Percentiles rank a stretch among this genome's conserved stretches.
These are phyloP conservation scores for Bucorvus abyssinicus DNA, from an alignment of 2,797 vertebrate genomes.

Conservation along the genomic window DNA sequence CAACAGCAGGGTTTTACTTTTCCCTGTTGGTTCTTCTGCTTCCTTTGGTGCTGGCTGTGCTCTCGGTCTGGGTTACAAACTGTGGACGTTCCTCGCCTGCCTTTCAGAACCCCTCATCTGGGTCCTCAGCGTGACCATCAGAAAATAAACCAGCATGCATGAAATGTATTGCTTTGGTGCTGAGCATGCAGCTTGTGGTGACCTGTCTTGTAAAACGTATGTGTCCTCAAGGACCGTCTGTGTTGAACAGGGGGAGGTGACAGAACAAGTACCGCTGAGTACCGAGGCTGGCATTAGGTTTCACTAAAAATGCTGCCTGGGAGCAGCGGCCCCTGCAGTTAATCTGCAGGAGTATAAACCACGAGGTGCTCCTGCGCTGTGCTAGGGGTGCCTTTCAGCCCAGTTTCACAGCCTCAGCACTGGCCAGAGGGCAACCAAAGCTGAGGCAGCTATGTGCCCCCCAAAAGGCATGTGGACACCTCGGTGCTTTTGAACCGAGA, in stretches of 20 bases:
- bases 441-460: background rate
- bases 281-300: background rate
- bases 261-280: background rate
- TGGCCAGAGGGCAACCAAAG: background rate
- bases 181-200: background rate
- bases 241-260: background rate
- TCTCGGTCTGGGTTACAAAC: background rate
- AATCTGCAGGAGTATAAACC: background rate
- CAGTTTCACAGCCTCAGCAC: background rate
- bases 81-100: background rate
- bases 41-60: background rate
- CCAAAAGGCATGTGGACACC: too few relatives aligned
- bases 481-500: background rate
- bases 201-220: background rate
- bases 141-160: background rate
- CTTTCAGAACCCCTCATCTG: background rate
- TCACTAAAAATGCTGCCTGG: background rate
- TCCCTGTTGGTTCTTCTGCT: background rate
- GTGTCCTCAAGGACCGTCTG: background rate
- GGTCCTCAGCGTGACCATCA: background rate
- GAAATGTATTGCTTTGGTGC: background rate
- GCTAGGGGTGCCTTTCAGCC: fast-evolving
- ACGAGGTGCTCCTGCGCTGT: background rate
- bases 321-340: background rate
- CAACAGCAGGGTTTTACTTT: too few relatives aligned